phyloP scores from a whole-genome alignment of 1,140 invertebrate genomes.

The Monochamus saltuarius region DNA sequence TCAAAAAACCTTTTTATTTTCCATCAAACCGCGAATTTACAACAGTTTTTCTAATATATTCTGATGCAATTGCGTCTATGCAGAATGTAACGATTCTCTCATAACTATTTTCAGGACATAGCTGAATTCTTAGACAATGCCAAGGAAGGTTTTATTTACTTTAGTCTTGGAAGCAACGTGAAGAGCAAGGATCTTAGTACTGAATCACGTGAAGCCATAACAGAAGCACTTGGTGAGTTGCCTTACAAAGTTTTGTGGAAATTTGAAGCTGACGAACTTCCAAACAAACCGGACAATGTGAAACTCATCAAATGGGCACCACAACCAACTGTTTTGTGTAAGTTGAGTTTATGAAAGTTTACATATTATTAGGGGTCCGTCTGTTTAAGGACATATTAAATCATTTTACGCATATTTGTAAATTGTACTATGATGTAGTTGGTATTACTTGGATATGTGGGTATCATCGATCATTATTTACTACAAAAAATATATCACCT shows the following conservation, averaged over 20 bases:
- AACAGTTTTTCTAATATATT: too few species aligned
- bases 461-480: too few species aligned
- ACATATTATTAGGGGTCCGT: too few species aligned
- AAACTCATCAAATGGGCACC: slow-evolving; percentile 67
- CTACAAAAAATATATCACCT: too few species aligned
- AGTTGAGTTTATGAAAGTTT: slow-evolving; percentile 47
- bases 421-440: too few species aligned
- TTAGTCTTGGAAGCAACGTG: slow-evolving; percentile 59
- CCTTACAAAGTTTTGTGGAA: slow-evolving; percentile 60
- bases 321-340: slow-evolving; percentile 68
- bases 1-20: too few species aligned
- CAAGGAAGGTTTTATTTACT: slow-evolving; percentile 57
- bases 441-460: too few species aligned
- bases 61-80: too few species aligned
- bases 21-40: too few species aligned
- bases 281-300: slow-evolving; percentile 61
- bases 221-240: slow-evolving; percentile 54
- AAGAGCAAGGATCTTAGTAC: slow-evolving; percentile 56
- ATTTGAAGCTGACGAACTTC: slow-evolving; percentile 57
- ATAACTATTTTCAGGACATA: slow-evolving; percentile 45
- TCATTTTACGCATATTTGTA: too few species aligned
- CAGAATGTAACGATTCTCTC: too few species aligned
- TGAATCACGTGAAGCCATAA: slow-evolving; percentile 53
- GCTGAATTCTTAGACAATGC: slow-evolving; percentile 52
- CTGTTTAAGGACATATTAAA: too few species aligned